Base-by-base conservation (phyloP, 2,797 vertebrate species). In the Oceanodroma leucorhoa region DNA sequence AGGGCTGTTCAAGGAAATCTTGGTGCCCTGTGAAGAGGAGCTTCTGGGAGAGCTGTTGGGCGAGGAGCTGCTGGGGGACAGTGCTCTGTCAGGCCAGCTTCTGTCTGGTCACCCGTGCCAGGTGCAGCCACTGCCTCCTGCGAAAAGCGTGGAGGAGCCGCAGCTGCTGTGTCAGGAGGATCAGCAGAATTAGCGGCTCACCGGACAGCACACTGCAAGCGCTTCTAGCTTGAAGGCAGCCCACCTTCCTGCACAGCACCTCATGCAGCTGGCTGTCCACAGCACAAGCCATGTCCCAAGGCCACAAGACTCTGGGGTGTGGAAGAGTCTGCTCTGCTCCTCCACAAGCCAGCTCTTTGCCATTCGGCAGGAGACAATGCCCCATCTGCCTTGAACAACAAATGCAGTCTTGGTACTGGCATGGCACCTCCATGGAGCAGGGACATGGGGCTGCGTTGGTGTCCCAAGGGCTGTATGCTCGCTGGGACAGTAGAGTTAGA, bases 161-260 rank as follows among this genome's bases (percentile, higher is more conserved):
- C 89, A 79, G 40, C 80, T 9, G 5, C 51, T 64, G 19, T 38
- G 38, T 62, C 14, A 5, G 86, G 77, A 89, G 69, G 66, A 92
- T 76, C 58, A 95, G 67, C 86, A 95, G 51, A 80, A 95, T 82
- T 97, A 98, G 94, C 43, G 55, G 71, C 85, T 89, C 50, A 2
- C 70, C n/a, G 87, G 90, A 67, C 86, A 95, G 94, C 88, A 91
- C 91, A 53, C 79, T 69, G 79, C 67, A 89, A 76, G 71, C 8
- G 5, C 83, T 87, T 81, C 62, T 46, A 32, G 29, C 67, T 58
- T 58, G 71, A 60, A 51, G 32, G 55, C 85, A 75, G 76, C 72
- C 65, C 9, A 6, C 40, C 91, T 70, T 93, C 92, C 90, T 50
- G 78, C 76, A 36, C 46, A 53, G 77, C 69, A 78, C 83, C 70